Conservation (phyloP, 2,888 invertebrate genomes). For the Chymomyza caudatula region DNA sequence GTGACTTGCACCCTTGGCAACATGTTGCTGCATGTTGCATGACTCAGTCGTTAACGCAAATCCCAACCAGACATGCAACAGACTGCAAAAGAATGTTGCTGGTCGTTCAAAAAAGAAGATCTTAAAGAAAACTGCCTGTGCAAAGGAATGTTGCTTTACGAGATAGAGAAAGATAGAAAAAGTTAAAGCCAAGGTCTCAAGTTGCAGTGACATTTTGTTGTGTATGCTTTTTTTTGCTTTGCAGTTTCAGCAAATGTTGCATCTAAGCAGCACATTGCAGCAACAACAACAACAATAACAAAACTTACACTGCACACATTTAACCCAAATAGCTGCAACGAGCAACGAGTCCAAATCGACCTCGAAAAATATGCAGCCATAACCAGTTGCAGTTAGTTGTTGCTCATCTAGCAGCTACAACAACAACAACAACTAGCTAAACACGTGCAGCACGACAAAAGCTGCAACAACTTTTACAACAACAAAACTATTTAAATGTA, state of each 20-base stretch:
- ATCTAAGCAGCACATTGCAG: background rate
- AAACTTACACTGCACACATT: background rate
- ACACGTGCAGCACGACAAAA: background rate
- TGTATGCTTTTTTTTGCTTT: too few relatives aligned
- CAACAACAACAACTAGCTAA: too few relatives aligned
- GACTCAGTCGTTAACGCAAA: background rate
- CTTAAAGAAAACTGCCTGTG: background rate
- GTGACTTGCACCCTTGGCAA: constrained; percentile 28
- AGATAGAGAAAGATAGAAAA: too few relatives aligned
- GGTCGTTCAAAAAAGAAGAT: background rate
- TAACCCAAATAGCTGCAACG: background rate
- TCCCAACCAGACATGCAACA: constrained; percentile 55
- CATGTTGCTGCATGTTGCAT: constrained; percentile 39
- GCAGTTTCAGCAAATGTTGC: background rate
- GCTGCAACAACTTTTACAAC: background rate
- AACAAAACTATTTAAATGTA: background rate
- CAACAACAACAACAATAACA: background rate
- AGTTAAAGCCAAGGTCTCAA: background rate
- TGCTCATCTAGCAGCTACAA: too few relatives aligned
- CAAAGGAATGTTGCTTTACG: background rate
- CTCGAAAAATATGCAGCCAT: background rate
- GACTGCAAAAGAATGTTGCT: constrained; percentile 49
- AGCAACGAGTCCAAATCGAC: background rate
- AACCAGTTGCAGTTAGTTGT: background rate
- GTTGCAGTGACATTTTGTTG: background rate